Evolutionary conservation across 2,113 vertebrate species (phyloP).

Genomic region (Nerophis lumbriciformis): DNA sequence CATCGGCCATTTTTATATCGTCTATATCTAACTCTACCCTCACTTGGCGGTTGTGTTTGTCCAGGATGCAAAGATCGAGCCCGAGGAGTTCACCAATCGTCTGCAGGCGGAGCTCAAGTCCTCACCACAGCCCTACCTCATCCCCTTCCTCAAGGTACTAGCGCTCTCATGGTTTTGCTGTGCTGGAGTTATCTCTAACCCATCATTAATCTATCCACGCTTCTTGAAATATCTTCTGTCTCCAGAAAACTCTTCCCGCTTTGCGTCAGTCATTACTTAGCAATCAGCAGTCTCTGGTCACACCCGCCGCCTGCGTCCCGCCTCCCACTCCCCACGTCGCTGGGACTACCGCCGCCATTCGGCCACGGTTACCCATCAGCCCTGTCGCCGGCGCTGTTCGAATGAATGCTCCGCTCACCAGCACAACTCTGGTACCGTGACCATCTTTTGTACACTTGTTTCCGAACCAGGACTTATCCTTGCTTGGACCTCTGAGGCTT

Average conservation of each 20-base stretch:
- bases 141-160: constrained; percentile 82
- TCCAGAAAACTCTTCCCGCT: constrained; percentile 84
- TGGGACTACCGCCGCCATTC: constrained; percentile 58
- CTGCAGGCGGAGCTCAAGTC: constrained; percentile 85
- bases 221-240: not conserved
- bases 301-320: constrained; percentile 39
- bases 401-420: constrained; percentile 49
- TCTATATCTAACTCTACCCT: too few relatives aligned
- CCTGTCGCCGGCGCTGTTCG: constrained; percentile 49
- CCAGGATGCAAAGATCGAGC: constrained; percentile 86
- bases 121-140: constrained; percentile 86
- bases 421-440: constrained; percentile 68
- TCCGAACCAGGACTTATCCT: too few relatives aligned
- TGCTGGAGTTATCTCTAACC: not conserved
- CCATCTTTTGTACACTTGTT: not conserved
- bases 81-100: constrained; percentile 84
- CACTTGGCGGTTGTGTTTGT: not conserved
- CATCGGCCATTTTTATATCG: too few relatives aligned
- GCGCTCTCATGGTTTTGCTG: too few relatives aligned
- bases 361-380: constrained; percentile 62
- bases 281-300: constrained; percentile 77
- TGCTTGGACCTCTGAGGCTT: too few relatives aligned
- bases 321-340: constrained; percentile 50
- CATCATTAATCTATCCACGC: not conserved
- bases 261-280: constrained; percentile 80